Conservation (phyloP, 2,113 vertebrate genomes). For the Scolopax mira region DNA sequence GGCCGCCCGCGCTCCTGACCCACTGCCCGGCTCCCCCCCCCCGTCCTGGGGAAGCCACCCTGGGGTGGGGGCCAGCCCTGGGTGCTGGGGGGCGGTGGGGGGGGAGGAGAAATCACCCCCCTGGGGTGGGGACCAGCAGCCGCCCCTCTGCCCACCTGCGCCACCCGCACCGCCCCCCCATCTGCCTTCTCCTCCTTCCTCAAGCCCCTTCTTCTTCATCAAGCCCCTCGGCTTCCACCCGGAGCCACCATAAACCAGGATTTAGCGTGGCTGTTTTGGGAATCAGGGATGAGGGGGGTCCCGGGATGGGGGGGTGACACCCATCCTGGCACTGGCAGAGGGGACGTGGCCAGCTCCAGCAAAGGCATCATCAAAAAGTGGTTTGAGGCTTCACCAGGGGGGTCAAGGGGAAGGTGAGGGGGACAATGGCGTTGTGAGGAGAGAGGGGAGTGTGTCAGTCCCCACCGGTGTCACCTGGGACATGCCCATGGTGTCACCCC, state of each 20-base stretch:
- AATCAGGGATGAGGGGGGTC: neutral
- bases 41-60: neutral
- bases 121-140: neutral
- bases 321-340: accelerated
- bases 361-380: accelerated
- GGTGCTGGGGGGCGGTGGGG: neutral
- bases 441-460: accelerated
- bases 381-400: neutral
- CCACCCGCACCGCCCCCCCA: neutral
- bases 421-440: accelerated
- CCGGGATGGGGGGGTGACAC: neutral
- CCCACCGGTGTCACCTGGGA: neutral
- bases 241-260: accelerated
- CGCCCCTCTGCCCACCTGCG: neutral
- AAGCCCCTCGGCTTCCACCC: accelerated
- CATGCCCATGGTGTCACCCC: accelerated
- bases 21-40: neutral
- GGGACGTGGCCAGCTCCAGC: accelerated
- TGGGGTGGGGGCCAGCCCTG: accelerated
- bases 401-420: accelerated
- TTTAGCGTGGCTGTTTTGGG: accelerated
- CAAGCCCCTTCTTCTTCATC: accelerated
- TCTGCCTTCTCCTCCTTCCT: accelerated
- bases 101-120: neutral
- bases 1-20: neutral